Evolutionary conservation across 2,888 invertebrate species (phyloP).

Genomic region (Eugnorisma glareosa): DNA sequence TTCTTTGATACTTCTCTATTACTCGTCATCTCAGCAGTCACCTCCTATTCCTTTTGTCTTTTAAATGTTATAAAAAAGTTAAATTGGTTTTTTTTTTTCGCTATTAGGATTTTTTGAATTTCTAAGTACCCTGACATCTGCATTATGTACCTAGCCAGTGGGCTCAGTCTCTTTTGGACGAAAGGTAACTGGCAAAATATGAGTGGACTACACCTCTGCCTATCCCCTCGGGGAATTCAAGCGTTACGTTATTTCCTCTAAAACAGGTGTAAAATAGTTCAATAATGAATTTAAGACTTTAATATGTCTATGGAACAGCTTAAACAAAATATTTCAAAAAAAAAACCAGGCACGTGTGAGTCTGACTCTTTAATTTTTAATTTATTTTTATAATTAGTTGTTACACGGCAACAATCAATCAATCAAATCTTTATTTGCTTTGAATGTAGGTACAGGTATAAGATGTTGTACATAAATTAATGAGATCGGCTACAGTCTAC

Average conservation of each 20-base stretch:
- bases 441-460: too few relatives aligned
- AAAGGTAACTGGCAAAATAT: background rate
- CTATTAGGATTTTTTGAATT: background rate
- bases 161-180: background rate
- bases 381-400: too few relatives aligned
- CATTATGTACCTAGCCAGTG: background rate
- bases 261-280: background rate
- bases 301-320: too few relatives aligned
- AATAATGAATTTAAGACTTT: background rate
- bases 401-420: too few relatives aligned
- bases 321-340: too few relatives aligned
- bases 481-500: too few relatives aligned
- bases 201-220: background rate
- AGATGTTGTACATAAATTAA: too few relatives aligned
- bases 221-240: background rate
- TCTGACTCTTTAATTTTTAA: too few relatives aligned
- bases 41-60: background rate
- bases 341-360: too few relatives aligned
- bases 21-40: background rate
- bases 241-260: background rate
- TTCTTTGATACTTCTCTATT: background rate
- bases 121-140: background rate
- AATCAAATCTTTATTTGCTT: too few relatives aligned
- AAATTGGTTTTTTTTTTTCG: background rate
- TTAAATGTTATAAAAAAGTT: background rate